Conservation (phyloP, 2,888 invertebrate species). For the Rosalia funebris region DNA sequence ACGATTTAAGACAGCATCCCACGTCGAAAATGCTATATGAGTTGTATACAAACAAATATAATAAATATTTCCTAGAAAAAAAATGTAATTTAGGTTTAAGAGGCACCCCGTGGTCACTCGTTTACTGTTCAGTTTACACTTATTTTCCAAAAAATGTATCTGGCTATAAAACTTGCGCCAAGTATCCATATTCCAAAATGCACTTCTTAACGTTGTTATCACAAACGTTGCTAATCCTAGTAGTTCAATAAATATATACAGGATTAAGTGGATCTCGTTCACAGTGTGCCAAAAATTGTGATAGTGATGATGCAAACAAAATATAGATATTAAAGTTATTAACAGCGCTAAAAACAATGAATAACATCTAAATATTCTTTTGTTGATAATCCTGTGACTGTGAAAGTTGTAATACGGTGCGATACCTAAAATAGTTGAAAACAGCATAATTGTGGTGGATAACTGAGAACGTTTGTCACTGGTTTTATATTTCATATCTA, state of each 20-base stretch:
- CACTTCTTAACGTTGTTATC: not conserved
- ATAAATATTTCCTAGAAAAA: too few relatives aligned
- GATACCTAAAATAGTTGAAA: too few relatives aligned
- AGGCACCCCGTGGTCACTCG: not conserved
- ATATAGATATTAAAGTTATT: not conserved
- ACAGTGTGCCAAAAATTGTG: not conserved
- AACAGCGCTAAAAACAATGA: not conserved
- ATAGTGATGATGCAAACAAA: not conserved
- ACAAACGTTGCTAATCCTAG: not conserved
- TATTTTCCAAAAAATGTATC: not conserved
- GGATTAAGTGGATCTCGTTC: not conserved
- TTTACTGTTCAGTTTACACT: not conserved
- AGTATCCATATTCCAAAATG: conserved; percentile 2
- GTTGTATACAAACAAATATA: too few relatives aligned
- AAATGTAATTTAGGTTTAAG: too few relatives aligned
- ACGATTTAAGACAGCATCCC: too few relatives aligned
- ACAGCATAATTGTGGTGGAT: too few relatives aligned
- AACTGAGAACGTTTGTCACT: too few relatives aligned
- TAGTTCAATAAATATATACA: not conserved
- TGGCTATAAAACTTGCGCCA: not conserved
- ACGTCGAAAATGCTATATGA: too few relatives aligned
- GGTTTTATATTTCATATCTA: too few relatives aligned
- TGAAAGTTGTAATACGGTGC: too few relatives aligned
- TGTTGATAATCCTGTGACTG: too few relatives aligned
- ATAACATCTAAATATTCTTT: too few relatives aligned